These are phyloP conservation scores for Hemistola chrysoprasaria DNA, from an alignment of 2,888 invertebrate genomes.

Conservation along the genomic window DNA sequence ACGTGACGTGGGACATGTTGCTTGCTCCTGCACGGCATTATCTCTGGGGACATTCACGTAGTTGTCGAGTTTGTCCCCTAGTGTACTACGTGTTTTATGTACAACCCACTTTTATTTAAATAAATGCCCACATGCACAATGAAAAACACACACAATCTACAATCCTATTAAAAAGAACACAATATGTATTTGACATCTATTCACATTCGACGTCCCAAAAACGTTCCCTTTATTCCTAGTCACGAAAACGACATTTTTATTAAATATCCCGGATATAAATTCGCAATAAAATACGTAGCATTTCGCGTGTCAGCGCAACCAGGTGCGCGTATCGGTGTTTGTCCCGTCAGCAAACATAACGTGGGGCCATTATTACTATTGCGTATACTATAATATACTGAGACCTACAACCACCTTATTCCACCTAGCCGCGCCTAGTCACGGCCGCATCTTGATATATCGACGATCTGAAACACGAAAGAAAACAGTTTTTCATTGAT, in stretches of 20 bases:
- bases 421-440: constrained; percentile 30
- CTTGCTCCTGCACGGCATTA: too few species aligned
- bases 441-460: constrained; percentile 63
- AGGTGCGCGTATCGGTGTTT: constrained; percentile 65
- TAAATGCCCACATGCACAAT: too few species aligned
- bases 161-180: too few species aligned
- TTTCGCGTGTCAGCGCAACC: constrained; percentile 54
- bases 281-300: constrained; percentile 48
- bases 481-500: constrained; percentile 81
- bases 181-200: constrained; percentile 2
- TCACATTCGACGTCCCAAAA: constrained; percentile 1
- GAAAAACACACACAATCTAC: too few species aligned
- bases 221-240: constrained; percentile 28
- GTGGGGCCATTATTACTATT: constrained; percentile 53
- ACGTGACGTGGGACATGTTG: too few species aligned
- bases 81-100: too few species aligned
- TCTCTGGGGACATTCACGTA: too few species aligned
- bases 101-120: too few species aligned
- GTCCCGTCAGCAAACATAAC: constrained; percentile 67
- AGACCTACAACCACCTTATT: constrained; percentile 15
- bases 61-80: too few species aligned
- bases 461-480: constrained; percentile 67
- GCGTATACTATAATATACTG: constrained; percentile 16
- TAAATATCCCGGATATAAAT: constrained; percentile 49
- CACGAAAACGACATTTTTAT: constrained; percentile 46